Evolutionary conservation across 30 jellyfish, hydroid and myxozoan genomes (phyloP).

Genomic region (Rhopilema esculentum): DNA sequence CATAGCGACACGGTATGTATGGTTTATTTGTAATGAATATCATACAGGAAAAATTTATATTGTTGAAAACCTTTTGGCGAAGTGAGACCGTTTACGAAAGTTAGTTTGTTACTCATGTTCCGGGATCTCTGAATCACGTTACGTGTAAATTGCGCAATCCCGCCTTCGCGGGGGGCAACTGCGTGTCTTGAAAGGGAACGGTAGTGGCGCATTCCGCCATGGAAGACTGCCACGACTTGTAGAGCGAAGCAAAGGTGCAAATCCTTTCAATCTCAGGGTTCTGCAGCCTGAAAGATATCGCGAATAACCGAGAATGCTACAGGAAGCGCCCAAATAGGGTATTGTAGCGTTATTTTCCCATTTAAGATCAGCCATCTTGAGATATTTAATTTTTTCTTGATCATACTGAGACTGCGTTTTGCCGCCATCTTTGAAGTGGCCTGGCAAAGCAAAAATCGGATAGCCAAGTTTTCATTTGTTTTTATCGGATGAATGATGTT

Average conservation of each 20-base stretch:
- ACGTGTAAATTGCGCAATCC: slow-evolving; percentile 13
- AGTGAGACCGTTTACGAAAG: too few relatives aligned
- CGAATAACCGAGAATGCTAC: slow-evolving; percentile 68
- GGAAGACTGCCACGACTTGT: slow-evolving; percentile 74
- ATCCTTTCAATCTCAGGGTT: slow-evolving; percentile 60
- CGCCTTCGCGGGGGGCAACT: slow-evolving; percentile 80
- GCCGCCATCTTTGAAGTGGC: slow-evolving; percentile 43
- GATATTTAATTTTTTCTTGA: slow-evolving; percentile 2
- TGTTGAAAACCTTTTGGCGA: too few relatives aligned
- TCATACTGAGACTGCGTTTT: slow-evolving; percentile 23
- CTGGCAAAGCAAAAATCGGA: background rate
- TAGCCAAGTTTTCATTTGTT: background rate
- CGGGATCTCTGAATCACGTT: background rate
- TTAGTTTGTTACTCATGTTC: too few relatives aligned
- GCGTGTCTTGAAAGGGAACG: slow-evolving; percentile 56
- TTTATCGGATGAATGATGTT: background rate
- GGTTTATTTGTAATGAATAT: too few relatives aligned
- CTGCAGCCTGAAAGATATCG: slow-evolving; percentile 63
- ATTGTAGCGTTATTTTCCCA: slow-evolving; percentile 81
- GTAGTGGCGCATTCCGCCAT: slow-evolving; percentile 72
- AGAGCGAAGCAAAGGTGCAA: slow-evolving; percentile 3
- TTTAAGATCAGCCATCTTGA: slow-evolving; percentile 24
- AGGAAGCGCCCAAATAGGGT: slow-evolving; percentile 84
- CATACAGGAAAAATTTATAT: too few relatives aligned
- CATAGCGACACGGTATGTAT: too few relatives aligned